Base-by-base conservation (phyloP, 2,113 vertebrate genomes). In the Nothobranchius kuhntae region DNA sequence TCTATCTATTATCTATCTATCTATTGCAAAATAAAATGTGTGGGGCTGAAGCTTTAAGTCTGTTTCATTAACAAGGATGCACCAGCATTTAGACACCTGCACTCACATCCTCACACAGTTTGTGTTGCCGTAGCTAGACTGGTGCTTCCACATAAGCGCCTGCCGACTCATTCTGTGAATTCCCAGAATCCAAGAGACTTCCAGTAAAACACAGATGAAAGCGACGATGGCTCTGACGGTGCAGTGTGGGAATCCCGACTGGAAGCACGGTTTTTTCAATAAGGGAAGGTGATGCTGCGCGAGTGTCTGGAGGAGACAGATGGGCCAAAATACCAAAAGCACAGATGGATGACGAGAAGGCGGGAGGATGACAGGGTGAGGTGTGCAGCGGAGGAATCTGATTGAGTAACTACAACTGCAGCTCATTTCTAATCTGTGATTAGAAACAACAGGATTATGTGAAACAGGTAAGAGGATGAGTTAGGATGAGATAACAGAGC, bases 401-500 rank as follows among this genome's bases (percentile, higher is more conserved):
- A 14, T 35, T 8, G 24, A 46, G 48, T 0, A n/a, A 36, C 77
- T 76, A 14, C 72, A 80, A 85, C 74, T 78, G 77, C 80, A 78
- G 73, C 73, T 86, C 77, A 70, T 75, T 68, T 71, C 64, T 70
- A 68, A 77, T 17, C 71, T 46, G 26, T 84, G 87, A 90, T 88
- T 89, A 90, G 61, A 87, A 67, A 71, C 83, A 79, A 81, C 78
- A 73, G 83, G 87, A 89, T 90, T 86, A 86, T 75, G 15, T 17
- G 78, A 73, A 71, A 81, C 84, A 91, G 87, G 89, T 89, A 88
- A 89, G 83, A 86, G 88, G 87, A 87, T 89, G 76, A 80, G 47
- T 74, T 65, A 58, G 77, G 81, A 79, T 83, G 78, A 81, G 65
- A 70, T 44, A 77, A 74, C 81, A 87, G 80, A 85, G 77, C 65